Conservation (phyloP, 2,888 invertebrate species). For the Pseudococcus jackbeardsleyi region DNA sequence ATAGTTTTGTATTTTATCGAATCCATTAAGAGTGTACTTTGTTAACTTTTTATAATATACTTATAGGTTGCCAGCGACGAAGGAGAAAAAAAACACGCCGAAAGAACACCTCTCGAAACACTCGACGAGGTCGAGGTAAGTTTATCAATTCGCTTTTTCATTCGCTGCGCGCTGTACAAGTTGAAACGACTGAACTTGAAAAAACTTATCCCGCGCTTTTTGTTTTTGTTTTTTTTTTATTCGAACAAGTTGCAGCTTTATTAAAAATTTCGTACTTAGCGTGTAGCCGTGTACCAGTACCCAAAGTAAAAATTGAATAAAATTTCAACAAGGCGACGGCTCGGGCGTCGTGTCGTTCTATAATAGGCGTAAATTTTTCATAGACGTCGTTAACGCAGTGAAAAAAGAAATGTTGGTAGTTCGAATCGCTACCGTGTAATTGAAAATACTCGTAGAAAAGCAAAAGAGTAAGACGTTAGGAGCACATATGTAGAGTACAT, state of each 20-base stretch:
- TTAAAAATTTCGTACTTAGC: neutral
- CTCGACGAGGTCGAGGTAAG: conserved; percentile 1
- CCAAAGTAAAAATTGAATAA: neutral
- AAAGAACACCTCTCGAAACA: conserved; percentile 44
- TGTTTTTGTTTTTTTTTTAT: neutral
- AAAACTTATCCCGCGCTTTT: neutral
- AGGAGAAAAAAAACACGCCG: conserved; percentile 4
- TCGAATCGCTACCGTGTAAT: neutral
- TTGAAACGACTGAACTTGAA: conserved; percentile 21
- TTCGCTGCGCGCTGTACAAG: neutral
- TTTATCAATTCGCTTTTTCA: conserved; percentile 41
- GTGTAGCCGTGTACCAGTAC: too few species aligned
- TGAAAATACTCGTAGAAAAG: neutral
- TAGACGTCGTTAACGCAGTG: neutral
- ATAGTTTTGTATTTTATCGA: conserved; percentile 46
- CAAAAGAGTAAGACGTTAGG: neutral
- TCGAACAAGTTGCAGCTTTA: neutral
- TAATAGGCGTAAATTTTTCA: conserved; percentile 5
- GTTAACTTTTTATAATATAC: conserved; percentile 35
- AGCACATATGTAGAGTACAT: too few species aligned
- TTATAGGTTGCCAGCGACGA: conserved; percentile 3
- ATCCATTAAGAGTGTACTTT: conserved; percentile 45
- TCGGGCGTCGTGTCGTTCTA: neutral
- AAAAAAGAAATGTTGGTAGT: neutral
- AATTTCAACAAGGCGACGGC: neutral